Evolutionary conservation across 2,797 vertebrate species (phyloP).

Genomic region (Malurus leucopterus): DNA sequence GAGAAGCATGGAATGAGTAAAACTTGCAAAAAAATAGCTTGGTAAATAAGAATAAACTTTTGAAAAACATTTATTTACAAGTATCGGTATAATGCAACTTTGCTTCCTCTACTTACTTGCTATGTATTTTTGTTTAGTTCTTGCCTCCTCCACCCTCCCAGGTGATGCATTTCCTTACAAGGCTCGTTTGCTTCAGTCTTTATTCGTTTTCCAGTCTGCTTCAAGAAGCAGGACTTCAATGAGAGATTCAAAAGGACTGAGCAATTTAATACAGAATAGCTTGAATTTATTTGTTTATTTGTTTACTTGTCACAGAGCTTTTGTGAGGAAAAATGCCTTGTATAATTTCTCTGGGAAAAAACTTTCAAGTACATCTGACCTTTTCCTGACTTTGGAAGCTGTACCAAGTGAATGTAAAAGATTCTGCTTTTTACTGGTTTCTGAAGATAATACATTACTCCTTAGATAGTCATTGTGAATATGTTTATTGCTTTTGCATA

Average conservation of each 20-base stretch:
- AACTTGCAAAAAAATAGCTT: not conserved
- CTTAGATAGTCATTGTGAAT: not conserved
- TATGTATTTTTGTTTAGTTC: not conserved
- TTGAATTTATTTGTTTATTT: not conserved
- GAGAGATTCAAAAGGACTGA: not conserved
- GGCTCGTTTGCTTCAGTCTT: not conserved
- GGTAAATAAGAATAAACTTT: not conserved
- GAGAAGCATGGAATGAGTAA: not conserved
- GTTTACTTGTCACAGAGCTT: not conserved
- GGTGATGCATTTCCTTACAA: not conserved
- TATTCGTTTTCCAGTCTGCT: not conserved
- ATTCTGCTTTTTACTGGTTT: not conserved
- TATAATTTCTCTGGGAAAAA: not conserved
- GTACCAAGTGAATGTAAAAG: not conserved
- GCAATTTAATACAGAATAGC: not conserved
- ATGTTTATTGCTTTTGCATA: constrained; percentile 15
- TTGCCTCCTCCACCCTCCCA: not conserved
- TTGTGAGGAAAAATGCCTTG: not conserved
- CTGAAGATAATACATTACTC: not conserved
- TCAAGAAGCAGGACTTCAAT: not conserved
- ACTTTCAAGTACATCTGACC: not conserved
- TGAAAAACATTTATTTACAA: not conserved
- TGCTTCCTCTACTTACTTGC: not conserved
- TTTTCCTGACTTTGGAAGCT: constrained; percentile 1
- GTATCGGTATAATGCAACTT: not conserved